Evolutionary conservation across 2,113 vertebrate genomes (phyloP).

Genomic region (Xiphorhynchus elegans): DNA sequence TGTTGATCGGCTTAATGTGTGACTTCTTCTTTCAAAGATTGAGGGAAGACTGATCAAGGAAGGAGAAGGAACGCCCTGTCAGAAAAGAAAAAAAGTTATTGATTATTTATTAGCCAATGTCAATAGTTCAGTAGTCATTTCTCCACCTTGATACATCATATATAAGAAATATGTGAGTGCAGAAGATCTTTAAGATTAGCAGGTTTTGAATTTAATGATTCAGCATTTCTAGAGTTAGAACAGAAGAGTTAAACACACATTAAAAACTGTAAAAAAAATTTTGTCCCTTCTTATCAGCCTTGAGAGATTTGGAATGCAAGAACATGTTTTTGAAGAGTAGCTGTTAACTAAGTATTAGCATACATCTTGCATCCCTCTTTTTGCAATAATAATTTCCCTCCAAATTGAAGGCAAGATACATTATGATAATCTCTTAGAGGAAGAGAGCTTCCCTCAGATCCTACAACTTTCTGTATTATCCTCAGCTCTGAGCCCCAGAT

Average conservation of each 20-base stretch:
- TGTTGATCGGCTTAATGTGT: conserved; percentile 91
- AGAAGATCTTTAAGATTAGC: neutral
- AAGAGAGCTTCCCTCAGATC: neutral
- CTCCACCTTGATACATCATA: neutral
- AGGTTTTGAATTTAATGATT: neutral
- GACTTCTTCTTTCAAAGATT: conserved; percentile 91
- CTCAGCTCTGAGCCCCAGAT: neutral
- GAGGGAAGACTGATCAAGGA: conserved; percentile 90
- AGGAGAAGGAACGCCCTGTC: conserved; percentile 86
- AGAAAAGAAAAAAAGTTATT: neutral
- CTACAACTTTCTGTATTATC: neutral
- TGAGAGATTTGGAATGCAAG: neutral
- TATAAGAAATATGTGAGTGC: neutral
- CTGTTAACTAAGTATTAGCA: neutral
- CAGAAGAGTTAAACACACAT: neutral
- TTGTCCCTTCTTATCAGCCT: neutral
- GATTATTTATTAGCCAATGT: neutral
- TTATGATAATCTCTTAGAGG: neutral
- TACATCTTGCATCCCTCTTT: neutral
- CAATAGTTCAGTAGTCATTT: neutral
- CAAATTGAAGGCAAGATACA: neutral
- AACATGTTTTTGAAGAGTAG: neutral
- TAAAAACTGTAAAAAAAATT: neutral
- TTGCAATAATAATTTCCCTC: neutral
- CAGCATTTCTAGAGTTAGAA: neutral